Conservation (phyloP, 2,797 vertebrate genomes). For the Anas bahamensis region DNA sequence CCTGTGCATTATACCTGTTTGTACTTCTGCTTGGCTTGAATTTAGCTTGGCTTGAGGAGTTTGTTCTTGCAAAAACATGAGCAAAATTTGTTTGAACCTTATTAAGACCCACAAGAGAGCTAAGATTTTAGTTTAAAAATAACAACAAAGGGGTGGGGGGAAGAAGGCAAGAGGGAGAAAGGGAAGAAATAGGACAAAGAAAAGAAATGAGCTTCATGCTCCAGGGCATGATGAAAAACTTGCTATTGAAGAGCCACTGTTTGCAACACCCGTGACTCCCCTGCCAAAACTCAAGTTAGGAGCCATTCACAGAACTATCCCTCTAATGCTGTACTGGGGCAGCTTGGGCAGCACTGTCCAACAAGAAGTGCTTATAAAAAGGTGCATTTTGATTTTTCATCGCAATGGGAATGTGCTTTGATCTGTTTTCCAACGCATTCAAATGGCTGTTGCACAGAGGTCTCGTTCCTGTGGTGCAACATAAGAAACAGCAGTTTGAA, state of each 20-base stretch:
- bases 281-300: background rate
- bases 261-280: background rate
- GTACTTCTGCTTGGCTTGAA: background rate
- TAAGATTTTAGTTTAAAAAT: background rate
- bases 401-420: background rate
- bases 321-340: background rate
- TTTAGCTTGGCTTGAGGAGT: background rate
- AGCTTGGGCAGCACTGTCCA: background rate
- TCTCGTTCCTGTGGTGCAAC: background rate
- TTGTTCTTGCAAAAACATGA: background rate
- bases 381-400: background rate
- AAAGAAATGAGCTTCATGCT: background rate
- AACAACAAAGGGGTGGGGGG: background rate
- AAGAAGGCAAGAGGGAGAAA: background rate
- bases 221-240: background rate
- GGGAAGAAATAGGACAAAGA: background rate
- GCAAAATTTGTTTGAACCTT: background rate
- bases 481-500: background rate
- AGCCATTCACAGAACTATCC: background rate
- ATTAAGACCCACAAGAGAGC: background rate
- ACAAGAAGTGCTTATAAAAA: background rate
- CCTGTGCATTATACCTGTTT: background rate
- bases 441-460: background rate
- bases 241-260: background rate
- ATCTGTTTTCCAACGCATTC: background rate